These are phyloP conservation scores for Melanargia galathea DNA, from an alignment of 2,888 invertebrate genomes.

Conservation along the genomic window DNA sequence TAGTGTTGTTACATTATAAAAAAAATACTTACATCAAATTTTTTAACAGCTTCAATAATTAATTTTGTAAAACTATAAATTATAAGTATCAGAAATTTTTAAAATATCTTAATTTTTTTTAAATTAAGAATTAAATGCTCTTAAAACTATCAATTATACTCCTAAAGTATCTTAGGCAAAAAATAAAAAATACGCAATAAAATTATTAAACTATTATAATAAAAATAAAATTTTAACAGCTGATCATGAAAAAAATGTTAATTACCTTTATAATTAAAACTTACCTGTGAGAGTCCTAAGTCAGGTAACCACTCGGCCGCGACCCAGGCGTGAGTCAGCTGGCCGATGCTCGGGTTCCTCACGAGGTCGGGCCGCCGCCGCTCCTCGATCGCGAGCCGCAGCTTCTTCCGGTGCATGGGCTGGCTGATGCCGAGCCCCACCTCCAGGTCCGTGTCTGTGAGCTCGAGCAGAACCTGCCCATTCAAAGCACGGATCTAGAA, in stretches of 20 bases:
- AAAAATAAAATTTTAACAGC: background rate
- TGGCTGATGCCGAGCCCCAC: constrained; percentile 94
- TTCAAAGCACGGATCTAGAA: constrained; percentile 86
- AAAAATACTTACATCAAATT: no score
- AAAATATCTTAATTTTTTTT: no score
- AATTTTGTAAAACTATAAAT: no score
- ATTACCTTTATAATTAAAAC: constrained; percentile 8
- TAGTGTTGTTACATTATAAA: no score
- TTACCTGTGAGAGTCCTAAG: constrained; percentile 90
- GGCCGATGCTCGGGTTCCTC: constrained; percentile 93
- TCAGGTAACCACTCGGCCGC: constrained; percentile 96
- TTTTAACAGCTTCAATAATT: no score
- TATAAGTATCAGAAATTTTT: no score
- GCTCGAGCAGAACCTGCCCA: constrained; percentile 93
- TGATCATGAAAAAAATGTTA: background rate
- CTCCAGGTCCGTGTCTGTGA: constrained; percentile 95
- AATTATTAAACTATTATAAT: no score
- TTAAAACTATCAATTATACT: no score
- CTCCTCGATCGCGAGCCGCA: constrained; percentile 96
- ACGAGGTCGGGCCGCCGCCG: constrained; percentile 93
- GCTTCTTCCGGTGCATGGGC: constrained; percentile 96
- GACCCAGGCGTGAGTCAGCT: constrained; percentile 96
- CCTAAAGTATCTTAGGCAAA: no score
- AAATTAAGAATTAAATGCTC: no score
- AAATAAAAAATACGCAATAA: no score